Percentiles rank a stretch among this genome's conserved stretches.
phyloP scores from a whole-genome alignment of 2,888 invertebrate species.

The Mechanitis messenoides region DNA sequence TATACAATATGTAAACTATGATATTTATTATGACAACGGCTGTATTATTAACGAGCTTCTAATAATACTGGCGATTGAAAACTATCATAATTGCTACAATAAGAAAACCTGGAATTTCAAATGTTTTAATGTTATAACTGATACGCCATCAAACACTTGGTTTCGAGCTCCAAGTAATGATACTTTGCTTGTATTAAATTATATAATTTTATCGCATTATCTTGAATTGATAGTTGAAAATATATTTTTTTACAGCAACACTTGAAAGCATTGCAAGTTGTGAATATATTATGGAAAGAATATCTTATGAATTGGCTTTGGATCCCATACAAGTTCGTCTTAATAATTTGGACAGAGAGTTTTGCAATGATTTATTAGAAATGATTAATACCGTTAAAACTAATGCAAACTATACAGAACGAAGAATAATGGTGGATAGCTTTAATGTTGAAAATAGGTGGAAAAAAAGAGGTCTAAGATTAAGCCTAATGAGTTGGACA shows the following conservation, averaged over 20 bases:
- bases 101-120: slow-evolving; percentile 56
- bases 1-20: slow-evolving; percentile 79
- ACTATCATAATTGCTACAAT: slow-evolving; percentile 78
- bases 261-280: slow-evolving; percentile 79
- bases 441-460: slow-evolving; percentile 83
- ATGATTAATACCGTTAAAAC: slow-evolving; percentile 63
- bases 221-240: too few relatives aligned
- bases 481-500: slow-evolving; percentile 83
- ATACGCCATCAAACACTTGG: slow-evolving; percentile 79
- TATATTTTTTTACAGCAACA: neutral
- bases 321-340: slow-evolving; percentile 75
- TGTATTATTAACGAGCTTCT: slow-evolving; percentile 72
- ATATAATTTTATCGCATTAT: too few relatives aligned
- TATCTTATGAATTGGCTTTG: slow-evolving; percentile 70
- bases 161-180: slow-evolving; percentile 80
- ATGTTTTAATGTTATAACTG: slow-evolving; percentile 73
- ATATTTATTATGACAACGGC: slow-evolving; percentile 75
- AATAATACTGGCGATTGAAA: slow-evolving; percentile 39
- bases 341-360: slow-evolving; percentile 47
- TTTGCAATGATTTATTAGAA: slow-evolving; percentile 61
- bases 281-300: slow-evolving; percentile 81
- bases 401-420: slow-evolving; percentile 61
- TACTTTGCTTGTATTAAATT: neutral
- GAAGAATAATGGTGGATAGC: slow-evolving; percentile 58
- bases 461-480: slow-evolving; percentile 85